Conservation (phyloP, 2,113 vertebrate genomes). For the Engystomops pustulosus region DNA sequence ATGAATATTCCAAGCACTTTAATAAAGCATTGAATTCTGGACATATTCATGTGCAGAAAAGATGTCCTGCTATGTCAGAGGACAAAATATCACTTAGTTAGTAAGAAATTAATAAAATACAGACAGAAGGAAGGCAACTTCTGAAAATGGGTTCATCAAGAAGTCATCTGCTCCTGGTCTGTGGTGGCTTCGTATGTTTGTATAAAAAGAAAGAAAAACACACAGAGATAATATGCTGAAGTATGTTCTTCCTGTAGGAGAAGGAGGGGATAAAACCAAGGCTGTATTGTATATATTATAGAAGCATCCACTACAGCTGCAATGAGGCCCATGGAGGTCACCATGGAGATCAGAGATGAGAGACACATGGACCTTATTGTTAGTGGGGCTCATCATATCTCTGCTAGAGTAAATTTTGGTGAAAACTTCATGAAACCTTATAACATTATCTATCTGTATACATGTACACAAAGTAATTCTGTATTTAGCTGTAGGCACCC, state of each 20-base stretch:
- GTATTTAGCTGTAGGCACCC: too few relatives aligned
- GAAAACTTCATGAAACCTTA: too few relatives aligned
- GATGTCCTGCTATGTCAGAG: slow-evolving; percentile 13
- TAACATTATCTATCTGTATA: too few relatives aligned
- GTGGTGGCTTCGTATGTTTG: neutral
- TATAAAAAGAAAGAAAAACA: neutral
- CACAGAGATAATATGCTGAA: neutral
- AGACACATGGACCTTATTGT: too few relatives aligned
- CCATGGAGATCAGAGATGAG: too few relatives aligned
- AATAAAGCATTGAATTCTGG: neutral
- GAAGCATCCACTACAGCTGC: neutral
- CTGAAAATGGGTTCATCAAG: neutral
- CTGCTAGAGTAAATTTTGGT: too few relatives aligned
- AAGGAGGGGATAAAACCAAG: neutral
- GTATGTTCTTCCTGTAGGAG: neutral
- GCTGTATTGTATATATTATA: neutral
- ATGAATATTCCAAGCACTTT: slow-evolving; percentile 10
- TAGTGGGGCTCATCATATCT: too few relatives aligned
- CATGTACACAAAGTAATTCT: too few relatives aligned
- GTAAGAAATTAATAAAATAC: slow-evolving; percentile 20
- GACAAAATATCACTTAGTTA: neutral
- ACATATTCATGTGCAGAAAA: neutral
- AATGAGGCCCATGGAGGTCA: too few relatives aligned
- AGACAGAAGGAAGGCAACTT: neutral
- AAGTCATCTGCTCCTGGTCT: neutral